These are phyloP conservation scores for Bombus ignitus DNA, from an alignment of 1,140 invertebrate genomes.

Conservation along the genomic window DNA sequence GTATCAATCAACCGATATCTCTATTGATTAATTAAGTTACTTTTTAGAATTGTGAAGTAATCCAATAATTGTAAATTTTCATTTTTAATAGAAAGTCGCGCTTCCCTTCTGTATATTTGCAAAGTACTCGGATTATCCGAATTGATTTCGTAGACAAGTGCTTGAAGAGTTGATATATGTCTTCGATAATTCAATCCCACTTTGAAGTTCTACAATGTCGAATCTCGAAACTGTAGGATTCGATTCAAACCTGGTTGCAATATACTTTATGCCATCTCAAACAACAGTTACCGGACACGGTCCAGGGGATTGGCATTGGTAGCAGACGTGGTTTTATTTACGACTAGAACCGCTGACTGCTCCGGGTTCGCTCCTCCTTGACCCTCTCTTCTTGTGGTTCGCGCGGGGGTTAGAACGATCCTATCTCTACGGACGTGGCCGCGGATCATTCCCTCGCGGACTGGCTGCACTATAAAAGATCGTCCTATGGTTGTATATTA, in stretches of 20 bases:
- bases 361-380: conserved; percentile 77
- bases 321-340: conserved; percentile 79
- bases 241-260: neutral
- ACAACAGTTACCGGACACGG: conserved; percentile 16
- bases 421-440: conserved; percentile 76
- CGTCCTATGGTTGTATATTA: conserved; percentile 82
- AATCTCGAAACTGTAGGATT: neutral
- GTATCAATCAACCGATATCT: neutral
- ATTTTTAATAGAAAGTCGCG: neutral
- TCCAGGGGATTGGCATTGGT: conserved; percentile 75
- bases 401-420: conserved; percentile 74
- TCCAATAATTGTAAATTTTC: neutral
- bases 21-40: neutral
- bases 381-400: conserved; percentile 67
- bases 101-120: neutral
- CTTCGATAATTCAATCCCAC: neutral
- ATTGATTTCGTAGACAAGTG: too few relatives aligned
- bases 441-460: conserved; percentile 79
- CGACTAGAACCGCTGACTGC: conserved; percentile 73
- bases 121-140: neutral
- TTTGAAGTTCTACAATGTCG: neutral
- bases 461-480: conserved; percentile 78
- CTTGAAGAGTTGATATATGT: neutral
- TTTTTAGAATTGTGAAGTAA: neutral
- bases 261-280: neutral